phyloP scores from a whole-genome alignment of 2,113 vertebrate genomes.

The Trichechus manatus region DNA sequence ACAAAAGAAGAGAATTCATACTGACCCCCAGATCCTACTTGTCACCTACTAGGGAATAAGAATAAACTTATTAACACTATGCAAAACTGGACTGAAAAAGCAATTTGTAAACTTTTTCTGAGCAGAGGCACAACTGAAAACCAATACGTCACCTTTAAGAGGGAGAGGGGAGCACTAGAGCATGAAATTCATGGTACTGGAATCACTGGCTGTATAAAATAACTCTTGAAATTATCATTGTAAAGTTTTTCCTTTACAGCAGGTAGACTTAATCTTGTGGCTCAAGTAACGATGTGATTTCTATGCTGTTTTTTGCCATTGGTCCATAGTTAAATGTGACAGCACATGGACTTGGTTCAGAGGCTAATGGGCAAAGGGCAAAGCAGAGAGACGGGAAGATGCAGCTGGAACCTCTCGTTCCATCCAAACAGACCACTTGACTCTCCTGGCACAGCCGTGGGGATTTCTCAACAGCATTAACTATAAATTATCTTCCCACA shows the following conservation, averaged over 20 bases:
- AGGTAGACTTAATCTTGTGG: neutral
- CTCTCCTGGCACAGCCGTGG: neutral
- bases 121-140: neutral
- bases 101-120: neutral
- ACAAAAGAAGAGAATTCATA: neutral
- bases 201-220: neutral
- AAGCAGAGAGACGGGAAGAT: neutral
- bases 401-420: neutral
- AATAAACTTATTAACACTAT: neutral
- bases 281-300: neutral
- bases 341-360: neutral
- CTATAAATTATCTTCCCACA: neutral
- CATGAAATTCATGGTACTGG: neutral
- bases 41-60: neutral
- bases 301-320: neutral
- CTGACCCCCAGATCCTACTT: neutral
- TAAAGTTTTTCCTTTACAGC: neutral
- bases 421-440: neutral
- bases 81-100: neutral
- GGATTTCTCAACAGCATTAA: neutral
- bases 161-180: neutral
- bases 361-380: neutral
- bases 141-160: neutral
- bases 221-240: neutral
- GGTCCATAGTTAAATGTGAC: neutral